These are phyloP conservation scores for Holothuria leucospilota DNA, from an alignment of 53 echinoderm and acorn worm species.

Conservation along the genomic window DNA sequence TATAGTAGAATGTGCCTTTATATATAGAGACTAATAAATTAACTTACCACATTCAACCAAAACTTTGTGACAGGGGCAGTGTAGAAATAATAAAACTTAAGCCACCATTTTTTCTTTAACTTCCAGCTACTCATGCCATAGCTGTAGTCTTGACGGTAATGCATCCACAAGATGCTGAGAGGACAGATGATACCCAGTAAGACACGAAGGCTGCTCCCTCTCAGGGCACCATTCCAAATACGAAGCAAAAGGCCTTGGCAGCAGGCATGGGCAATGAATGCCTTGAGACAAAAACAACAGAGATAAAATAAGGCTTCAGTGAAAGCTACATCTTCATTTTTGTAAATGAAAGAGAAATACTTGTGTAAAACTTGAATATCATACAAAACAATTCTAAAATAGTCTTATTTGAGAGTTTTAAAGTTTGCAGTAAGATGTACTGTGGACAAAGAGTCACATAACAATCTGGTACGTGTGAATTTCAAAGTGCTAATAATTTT, in stretches of 20 bases:
- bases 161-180: slow-evolving; percentile 48
- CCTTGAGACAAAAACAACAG: slow-evolving; percentile 37
- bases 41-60: slow-evolving; percentile 51
- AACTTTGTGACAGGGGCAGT: slow-evolving; percentile 79
- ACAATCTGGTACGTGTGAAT: too few relatives aligned
- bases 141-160: too few relatives aligned
- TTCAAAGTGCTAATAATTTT: too few relatives aligned
- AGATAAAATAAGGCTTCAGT: background rate
- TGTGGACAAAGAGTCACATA: too few relatives aligned
- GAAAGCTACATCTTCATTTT: too few relatives aligned
- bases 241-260: slow-evolving; percentile 69
- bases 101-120: slow-evolving; percentile 45
- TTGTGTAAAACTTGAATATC: too few relatives aligned
- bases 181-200: slow-evolving; percentile 67
- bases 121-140: slow-evolving; percentile 11
- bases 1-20: too few relatives aligned
- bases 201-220: slow-evolving; percentile 36
- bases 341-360: too few relatives aligned
- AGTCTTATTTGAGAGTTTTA: too few relatives aligned
- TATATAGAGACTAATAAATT: background rate
- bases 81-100: slow-evolving; percentile 55
- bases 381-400: too few relatives aligned
- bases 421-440: too few relatives aligned
- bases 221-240: slow-evolving; percentile 71
- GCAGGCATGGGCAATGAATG: slow-evolving; percentile 78